Conservation (phyloP, 2,888 invertebrate genomes). For the Acanthococcus lagerstroemiae region DNA sequence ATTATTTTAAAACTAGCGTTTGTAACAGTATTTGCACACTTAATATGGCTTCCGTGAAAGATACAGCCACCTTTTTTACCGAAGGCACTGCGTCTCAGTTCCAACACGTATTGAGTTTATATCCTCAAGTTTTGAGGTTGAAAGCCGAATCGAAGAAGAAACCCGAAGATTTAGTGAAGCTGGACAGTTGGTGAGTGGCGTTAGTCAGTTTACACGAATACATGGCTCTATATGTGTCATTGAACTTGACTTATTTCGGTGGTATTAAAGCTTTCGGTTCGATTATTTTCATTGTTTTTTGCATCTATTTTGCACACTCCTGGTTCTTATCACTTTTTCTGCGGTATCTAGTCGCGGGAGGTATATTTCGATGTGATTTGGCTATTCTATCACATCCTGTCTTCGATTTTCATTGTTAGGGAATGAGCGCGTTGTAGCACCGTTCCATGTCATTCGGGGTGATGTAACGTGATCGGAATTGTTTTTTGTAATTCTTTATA, state of each 20-base stretch:
- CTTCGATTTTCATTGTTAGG: background rate
- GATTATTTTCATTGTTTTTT: background rate
- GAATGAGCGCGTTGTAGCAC: slow-evolving; percentile 2
- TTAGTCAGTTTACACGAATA: too few relatives aligned
- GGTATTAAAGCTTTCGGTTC: background rate
- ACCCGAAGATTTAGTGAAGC: slow-evolving; percentile 85
- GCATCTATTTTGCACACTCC: too few relatives aligned
- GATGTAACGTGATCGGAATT: background rate
- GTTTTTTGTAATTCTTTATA: background rate
- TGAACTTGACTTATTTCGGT: slow-evolving; percentile 1
- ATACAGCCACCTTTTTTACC: slow-evolving; percentile 87
- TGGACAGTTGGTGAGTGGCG: slow-evolving; percentile 89
- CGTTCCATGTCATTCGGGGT: background rate
- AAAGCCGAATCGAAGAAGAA: slow-evolving; percentile 88
- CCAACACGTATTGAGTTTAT: slow-evolving; percentile 78
- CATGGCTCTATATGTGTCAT: slow-evolving; percentile 5
- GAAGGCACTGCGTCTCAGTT: slow-evolving; percentile 73
- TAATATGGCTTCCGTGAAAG: slow-evolving; percentile 39
- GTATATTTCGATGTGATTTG: too few relatives aligned
- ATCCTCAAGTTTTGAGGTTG: slow-evolving; percentile 79
- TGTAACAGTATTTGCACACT: slow-evolving; percentile 24
- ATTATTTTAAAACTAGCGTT: slow-evolving; percentile 6
- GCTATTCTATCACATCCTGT: too few relatives aligned
- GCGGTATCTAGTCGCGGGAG: too few relatives aligned
- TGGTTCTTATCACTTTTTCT: too few relatives aligned